A percentile compares a stretch with the other conserved stretches of the same genome.
phyloP scores from a whole-genome alignment of 2,113 vertebrate species.

The Amazona guildingii region DNA sequence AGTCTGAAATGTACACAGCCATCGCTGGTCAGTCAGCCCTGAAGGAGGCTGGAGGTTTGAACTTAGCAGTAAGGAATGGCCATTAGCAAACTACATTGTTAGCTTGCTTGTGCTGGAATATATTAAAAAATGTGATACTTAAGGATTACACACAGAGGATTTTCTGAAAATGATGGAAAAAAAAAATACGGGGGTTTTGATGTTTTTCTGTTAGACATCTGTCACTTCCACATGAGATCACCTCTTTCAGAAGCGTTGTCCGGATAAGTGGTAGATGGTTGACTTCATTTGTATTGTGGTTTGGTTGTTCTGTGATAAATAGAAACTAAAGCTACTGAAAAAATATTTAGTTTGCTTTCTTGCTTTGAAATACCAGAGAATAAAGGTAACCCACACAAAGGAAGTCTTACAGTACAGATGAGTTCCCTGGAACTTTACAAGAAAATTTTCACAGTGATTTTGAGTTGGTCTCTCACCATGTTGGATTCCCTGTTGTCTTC shows the following conservation, averaged over 20 bases:
- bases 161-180: background rate
- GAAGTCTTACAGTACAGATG: background rate
- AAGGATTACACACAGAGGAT: background rate
- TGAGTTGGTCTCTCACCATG: background rate
- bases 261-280: background rate
- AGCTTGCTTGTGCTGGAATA: background rate
- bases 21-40: background rate
- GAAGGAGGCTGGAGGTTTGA: background rate
- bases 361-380: conserved; percentile 7
- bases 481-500: background rate
- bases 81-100: background rate
- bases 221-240: background rate
- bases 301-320: conserved; percentile 3
- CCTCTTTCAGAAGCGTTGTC: background rate
- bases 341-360: conserved; percentile 32
- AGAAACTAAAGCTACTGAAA: conserved; percentile 12
- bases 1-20: background rate
- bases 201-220: background rate
- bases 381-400: background rate
- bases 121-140: background rate
- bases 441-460: background rate
- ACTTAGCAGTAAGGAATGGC: background rate
- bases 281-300: background rate
- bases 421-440: background rate
- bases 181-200: background rate